phyloP scores from a whole-genome alignment of 2,797 vertebrate genomes.

The Pangasius djambal region DNA sequence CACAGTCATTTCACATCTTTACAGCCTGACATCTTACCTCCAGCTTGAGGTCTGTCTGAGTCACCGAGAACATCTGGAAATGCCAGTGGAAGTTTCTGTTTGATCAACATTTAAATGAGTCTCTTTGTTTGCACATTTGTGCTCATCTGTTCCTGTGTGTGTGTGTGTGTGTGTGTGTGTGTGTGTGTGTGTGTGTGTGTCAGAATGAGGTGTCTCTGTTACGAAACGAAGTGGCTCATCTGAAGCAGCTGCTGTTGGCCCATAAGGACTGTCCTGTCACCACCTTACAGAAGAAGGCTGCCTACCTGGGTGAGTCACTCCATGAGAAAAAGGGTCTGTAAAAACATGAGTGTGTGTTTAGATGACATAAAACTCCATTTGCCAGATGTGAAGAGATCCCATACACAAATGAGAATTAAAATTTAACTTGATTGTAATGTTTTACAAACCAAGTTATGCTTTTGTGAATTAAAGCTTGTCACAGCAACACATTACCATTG shows the following conservation, averaged over 20 bases:
- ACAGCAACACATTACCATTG: not conserved
- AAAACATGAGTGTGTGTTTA: not conserved
- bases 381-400: not conserved
- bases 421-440: not conserved
- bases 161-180: not conserved
- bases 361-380: not conserved
- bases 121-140: not conserved
- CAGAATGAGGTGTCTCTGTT: constrained; percentile 97
- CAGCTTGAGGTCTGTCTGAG: constrained; percentile 14
- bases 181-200: constrained; percentile 16
- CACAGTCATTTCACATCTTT: not conserved
- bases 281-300: constrained; percentile 92
- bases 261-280: constrained; percentile 99
- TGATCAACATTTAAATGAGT: not conserved
- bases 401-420: not conserved
- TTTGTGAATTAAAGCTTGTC: not conserved
- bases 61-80: constrained; percentile 27
- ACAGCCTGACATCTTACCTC: not conserved
- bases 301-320: constrained; percentile 84
- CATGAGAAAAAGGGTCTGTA: not conserved
- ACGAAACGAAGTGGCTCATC: constrained; percentile 95
- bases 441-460: not conserved
- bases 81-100: not conserved
- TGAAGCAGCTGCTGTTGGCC: constrained; percentile 96
- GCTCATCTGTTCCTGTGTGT: constrained; percentile 31